Base-by-base conservation (phyloP, 2,113 vertebrate genomes). In the Myiozetetes cayanensis region DNA sequence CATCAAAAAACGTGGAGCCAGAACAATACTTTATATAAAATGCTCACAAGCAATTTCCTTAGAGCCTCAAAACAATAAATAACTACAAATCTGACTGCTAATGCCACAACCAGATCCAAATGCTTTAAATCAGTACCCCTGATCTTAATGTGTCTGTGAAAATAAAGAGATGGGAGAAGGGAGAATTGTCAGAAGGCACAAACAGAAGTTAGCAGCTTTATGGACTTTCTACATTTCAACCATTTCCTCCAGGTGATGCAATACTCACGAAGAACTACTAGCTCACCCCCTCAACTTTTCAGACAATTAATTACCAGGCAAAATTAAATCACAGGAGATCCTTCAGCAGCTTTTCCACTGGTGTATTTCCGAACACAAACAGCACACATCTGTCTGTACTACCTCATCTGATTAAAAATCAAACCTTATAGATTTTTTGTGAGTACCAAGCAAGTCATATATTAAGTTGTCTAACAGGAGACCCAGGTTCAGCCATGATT, bases 341-440 rank as follows among this genome's bases (percentile, higher is more conserved):
- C 41, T 43, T 28, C 82, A 49, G 13, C 67, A 84, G 67, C 35
- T 43, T 75, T 94, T 86, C 77, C 66, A 59, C 37, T 83, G 55
- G 58, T 19, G 66, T 44, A 50, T 81, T 50, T 58, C 30, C 14
- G 25, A 39, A 85, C 47, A 73, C 39, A 88, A 96, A 90, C 47
- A 25, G 49, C 3, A 3, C 74, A 41, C 28, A 87, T 73, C 66
- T 83, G 70, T 63, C 83, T 88, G 19, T 58, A 90, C 47, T 8
- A 3, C 30, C 41, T 55, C 44, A 85, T 75, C 85, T 84, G 87
- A 96, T 94, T 91, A 95, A 94, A 96, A 96, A 92, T 76, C 79
- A 94, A 95, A 90, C 21, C 28, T 6, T 47, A 82, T 4, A 23
- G 43, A 78, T 56, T 76, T 84, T 87, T 37, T 53, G 10, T 56